Evolutionary conservation across 2,797 vertebrate species (phyloP).

Genomic region (Onychomys arenicola): DNA sequence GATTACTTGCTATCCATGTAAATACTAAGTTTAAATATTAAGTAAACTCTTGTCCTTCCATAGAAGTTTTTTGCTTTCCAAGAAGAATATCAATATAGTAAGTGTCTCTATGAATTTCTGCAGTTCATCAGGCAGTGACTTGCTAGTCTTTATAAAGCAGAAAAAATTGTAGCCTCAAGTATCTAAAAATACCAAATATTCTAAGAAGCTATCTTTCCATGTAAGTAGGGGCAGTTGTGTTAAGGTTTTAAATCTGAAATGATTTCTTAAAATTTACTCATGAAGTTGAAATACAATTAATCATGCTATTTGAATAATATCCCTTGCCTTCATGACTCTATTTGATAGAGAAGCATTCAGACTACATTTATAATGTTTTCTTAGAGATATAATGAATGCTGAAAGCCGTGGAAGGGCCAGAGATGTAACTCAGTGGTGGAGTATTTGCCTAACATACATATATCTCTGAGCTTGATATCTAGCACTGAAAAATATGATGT

Average conservation of each 20-base stretch:
- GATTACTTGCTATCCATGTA: neutral
- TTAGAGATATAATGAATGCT: neutral
- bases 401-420: neutral
- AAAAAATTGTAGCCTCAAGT: neutral
- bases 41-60: neutral
- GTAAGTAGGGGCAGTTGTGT: neutral
- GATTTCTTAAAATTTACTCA: conserved; percentile 21
- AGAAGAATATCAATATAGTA: neutral
- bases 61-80: conserved; percentile 6
- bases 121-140: neutral
- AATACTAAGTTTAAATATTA: neutral
- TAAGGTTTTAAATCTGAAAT: conserved; percentile 20
- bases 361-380: conserved; percentile 19
- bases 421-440: neutral
- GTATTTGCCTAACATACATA: too few relatives aligned
- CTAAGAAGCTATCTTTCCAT: conserved; percentile 4
- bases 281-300: neutral
- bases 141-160: neutral
- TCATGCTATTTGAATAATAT: neutral
- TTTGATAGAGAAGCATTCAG: neutral
- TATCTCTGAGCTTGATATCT: neutral
- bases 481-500: neutral
- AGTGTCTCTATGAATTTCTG: neutral
- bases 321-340: neutral
- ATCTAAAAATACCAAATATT: neutral